Evolutionary conservation across 2,113 vertebrate genomes (phyloP), one percentile per base, ranked within the genome.

Genomic region (Triplophysa siluroides): DNA sequence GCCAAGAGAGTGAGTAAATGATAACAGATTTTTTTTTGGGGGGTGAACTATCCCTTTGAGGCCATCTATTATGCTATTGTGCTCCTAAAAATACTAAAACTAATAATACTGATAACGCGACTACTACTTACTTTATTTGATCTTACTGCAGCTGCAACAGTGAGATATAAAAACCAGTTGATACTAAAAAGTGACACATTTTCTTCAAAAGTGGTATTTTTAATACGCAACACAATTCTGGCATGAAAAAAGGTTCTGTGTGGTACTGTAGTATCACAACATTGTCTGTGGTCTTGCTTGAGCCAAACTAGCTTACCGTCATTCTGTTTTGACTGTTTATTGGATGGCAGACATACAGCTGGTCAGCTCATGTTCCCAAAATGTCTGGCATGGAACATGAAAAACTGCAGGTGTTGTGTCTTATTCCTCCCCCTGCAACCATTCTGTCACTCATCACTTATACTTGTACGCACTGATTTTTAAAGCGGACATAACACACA

Each of bases 341-440:
- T 75, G 73, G 41, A 50, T 16, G 26, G 23, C 73, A 63, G 73
- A 75, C 73, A 63, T 75, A 12, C 73, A 63, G 56, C 73, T 62
- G 73, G 73, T 19, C 73, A 74, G 54, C 38, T 23, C n/a, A 24
- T 74, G 71, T 43, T 61, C 33, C 56, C 54, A 60, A 74, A 61
- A 75, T 63, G 41, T 75, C 73, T 75, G 73, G 58, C 4, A 62
- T 47, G 16, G 38, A 75, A 23, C 60, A 75, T 75, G 73, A 63
- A 63, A 73, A 75, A 63, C 73, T 75, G 58, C 72, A 62, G 72
- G 72, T 75, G 72, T 75, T 75, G 72, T 47, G 38, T 41, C 41
- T 63, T 63, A 62, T 62, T 77, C 74, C 62, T 65, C 45, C 41
- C 23, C 62, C 26, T 54, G 62, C 61, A 26, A 65, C 62, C 74